Base-by-base conservation (phyloP, 64 coral and sea anemone species). In the Actinia tenebrosa region DNA sequence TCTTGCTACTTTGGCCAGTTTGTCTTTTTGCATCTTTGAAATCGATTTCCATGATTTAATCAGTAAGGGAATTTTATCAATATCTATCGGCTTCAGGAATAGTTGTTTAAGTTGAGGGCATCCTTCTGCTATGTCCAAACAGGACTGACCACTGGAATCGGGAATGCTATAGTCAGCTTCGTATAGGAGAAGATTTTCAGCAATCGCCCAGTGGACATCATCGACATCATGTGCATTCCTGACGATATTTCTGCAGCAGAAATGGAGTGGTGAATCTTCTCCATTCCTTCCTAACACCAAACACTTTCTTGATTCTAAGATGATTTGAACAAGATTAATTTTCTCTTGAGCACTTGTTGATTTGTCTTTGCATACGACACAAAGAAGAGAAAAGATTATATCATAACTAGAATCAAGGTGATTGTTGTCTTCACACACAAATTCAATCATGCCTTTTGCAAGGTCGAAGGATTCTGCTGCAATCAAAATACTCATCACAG, bases 1-100 rank as follows among this genome's bases (percentile, higher is more conserved):
- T 37, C 80, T 42, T 18, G 80, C 82, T 20, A 92, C 82, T n/a
- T 92, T 69, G 3, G 54, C n/a, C 16, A 92, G 18, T n/a, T 53
- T 78, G 19, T n/a, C 10, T 16, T 53, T 23, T 16, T 92, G 87
- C 7, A 79, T 66, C 10, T 84, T 71, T 16, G 91, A 92, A 19
- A 54, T 25, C 77, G 56, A 78, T 17, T 18, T 44, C 91, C 91
- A 92, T 43, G 84, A 78, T 5, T 50, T 50, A 5, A 92, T 66
- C 11, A 72, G 26, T 44, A 56, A 45, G 20, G 91, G 80, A 83
- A 92, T 43, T 20, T 56, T 59, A 1, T 56, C 56, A 64, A 75
- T 53, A 45, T 84, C 14, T 17, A 87, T 44, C 0, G 64, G 26
- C 11, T 88, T 52, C 16, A 37, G 30, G 0, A 37, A 37, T 37